These are phyloP conservation scores for Argentina silus DNA, from an alignment of 2,797 vertebrate genomes.

Conservation along the genomic window DNA sequence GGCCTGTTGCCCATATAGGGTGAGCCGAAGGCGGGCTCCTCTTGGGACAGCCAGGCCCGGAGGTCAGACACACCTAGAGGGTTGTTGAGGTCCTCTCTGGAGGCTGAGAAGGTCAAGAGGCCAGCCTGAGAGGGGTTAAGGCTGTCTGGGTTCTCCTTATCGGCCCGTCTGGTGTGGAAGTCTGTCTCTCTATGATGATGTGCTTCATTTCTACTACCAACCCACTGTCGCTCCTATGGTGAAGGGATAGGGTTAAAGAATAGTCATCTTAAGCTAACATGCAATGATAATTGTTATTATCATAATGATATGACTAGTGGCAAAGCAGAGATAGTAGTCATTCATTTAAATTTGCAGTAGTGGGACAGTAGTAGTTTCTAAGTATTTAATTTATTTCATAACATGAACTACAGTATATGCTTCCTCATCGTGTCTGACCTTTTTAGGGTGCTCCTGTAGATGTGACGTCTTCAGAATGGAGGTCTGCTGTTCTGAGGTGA, in stretches of 20 bases:
- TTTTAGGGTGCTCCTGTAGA: conserved; percentile 33
- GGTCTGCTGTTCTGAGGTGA: conserved; percentile 38
- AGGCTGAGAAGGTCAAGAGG: conserved; percentile 30
- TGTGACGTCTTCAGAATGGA: conserved; percentile 68
- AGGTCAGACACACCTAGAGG: conserved; percentile 50
- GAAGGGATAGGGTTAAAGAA: conserved; percentile 17
- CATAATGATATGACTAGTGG: background rate
- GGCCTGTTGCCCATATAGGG: conserved; percentile 25
- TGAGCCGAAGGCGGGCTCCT: conserved; percentile 25
- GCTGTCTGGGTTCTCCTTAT: conserved; percentile 26
- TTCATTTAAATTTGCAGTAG: background rate
- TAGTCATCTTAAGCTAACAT: background rate
- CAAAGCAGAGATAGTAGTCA: background rate
- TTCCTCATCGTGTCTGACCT: conserved; percentile 51
- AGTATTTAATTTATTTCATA: background rate
- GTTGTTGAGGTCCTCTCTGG: conserved; percentile 42
- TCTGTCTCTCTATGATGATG: conserved; percentile 28
- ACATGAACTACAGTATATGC: background rate
- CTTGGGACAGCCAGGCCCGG: conserved; percentile 18
- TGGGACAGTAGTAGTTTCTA: too few species aligned
- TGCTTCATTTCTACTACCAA: conserved; percentile 4
- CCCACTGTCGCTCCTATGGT: conserved; percentile 32
- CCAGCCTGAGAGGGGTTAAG: conserved; percentile 19
- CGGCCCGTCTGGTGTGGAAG: conserved; percentile 18
- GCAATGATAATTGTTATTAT: background rate